Percentiles rank a stretch among this genome's conserved stretches.
phyloP scores from a whole-genome alignment of 2,113 vertebrate genomes.

The Sciurus niger region DNA sequence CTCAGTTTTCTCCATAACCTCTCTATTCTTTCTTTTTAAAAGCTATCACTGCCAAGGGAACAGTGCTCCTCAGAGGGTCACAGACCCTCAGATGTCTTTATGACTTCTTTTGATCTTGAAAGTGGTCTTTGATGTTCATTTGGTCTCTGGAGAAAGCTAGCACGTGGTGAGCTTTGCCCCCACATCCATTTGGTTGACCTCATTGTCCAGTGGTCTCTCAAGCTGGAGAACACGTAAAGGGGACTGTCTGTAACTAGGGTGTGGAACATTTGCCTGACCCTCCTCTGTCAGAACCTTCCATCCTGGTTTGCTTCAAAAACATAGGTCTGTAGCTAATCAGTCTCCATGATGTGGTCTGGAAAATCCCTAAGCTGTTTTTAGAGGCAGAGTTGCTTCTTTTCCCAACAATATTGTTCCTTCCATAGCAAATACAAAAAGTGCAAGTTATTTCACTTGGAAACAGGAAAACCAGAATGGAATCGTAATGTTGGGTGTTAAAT shows the following conservation, averaged over 20 bases:
- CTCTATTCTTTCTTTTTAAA: background rate
- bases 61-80: background rate
- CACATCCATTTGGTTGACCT: background rate
- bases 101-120: slow-evolving; percentile 68
- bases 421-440: background rate
- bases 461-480: background rate
- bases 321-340: background rate
- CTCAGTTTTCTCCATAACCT: background rate
- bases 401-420: background rate
- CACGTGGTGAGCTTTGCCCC: background rate
- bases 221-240: background rate
- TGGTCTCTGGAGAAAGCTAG: slow-evolving; percentile 12
- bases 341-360: background rate
- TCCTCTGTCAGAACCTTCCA: background rate
- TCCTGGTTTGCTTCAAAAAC: background rate
- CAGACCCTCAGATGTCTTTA: background rate
- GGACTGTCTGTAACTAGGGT: background rate
- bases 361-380: background rate
- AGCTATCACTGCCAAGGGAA: background rate
- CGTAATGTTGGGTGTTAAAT: background rate
- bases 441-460: background rate
- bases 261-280: background rate
- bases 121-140: slow-evolving; percentile 69
- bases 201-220: background rate
- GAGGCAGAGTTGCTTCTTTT: background rate